Conservation (phyloP, 2,113 vertebrate species). For the Sylvilagus bachmani region DNA sequence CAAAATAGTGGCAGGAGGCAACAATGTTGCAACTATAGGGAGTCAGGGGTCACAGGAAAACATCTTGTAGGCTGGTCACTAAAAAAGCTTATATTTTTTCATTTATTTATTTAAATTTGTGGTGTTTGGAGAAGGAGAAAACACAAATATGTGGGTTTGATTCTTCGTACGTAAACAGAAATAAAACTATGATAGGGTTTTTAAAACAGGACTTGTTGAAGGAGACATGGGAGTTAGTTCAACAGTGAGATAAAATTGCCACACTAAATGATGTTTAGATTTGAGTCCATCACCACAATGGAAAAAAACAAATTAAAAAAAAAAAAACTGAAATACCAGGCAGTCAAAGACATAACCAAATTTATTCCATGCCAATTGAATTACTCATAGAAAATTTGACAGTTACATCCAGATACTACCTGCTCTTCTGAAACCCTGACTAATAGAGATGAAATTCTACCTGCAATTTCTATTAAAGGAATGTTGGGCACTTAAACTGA, state of each 20-base stretch:
- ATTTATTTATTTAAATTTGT: not conserved
- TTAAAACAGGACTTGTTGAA: not conserved
- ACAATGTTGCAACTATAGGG: no score
- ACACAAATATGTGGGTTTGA: not conserved
- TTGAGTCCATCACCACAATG: slow-evolving; percentile 59
- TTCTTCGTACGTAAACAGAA: not conserved
- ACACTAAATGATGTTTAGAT: slow-evolving; percentile 53
- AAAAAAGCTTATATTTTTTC: not conserved
- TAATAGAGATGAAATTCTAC: slow-evolving; percentile 84
- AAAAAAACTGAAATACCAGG: slow-evolving; percentile 78
- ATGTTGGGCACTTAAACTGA: slow-evolving; percentile 80
- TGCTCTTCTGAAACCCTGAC: slow-evolving; percentile 81
- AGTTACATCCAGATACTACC: slow-evolving; percentile 71
- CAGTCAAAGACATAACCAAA: slow-evolving; percentile 76
- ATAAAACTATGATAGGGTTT: not conserved
- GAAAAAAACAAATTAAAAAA: slow-evolving; percentile 35
- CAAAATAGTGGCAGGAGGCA: no score
- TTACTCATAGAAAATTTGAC: slow-evolving; percentile 79
- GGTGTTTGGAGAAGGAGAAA: not conserved
- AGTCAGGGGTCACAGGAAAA: not conserved
- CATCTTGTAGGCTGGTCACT: fast-evolving
- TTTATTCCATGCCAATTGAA: slow-evolving; percentile 81
- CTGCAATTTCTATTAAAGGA: slow-evolving; percentile 77
- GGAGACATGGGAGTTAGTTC: not conserved
- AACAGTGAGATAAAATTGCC: not conserved